Evolutionary conservation across 2,888 invertebrate species (phyloP).

Genomic region (Netelia inedita): DNA sequence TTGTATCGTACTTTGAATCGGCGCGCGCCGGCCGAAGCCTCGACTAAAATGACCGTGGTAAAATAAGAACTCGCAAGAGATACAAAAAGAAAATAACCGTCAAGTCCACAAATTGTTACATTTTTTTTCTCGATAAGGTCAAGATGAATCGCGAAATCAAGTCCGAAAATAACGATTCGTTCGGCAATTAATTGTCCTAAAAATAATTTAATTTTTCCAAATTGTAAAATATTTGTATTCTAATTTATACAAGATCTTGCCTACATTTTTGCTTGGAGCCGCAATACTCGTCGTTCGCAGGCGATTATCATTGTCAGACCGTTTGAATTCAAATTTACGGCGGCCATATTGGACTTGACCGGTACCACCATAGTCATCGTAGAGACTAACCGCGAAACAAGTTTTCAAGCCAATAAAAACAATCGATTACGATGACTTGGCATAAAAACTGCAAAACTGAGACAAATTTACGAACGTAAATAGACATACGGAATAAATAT

Average conservation of each 20-base stretch:
- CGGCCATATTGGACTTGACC: constrained; percentile 22
- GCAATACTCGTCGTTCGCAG: no score
- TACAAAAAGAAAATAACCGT: neutral
- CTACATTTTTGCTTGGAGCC: no score
- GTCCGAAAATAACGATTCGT: neutral
- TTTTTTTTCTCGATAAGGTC: neutral
- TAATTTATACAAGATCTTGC: no score
- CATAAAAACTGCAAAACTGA: constrained; percentile 32
- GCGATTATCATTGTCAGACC: no score
- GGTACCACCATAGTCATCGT: neutral
- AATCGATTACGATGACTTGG: neutral
- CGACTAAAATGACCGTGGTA: constrained; percentile 22
- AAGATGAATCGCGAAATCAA: neutral
- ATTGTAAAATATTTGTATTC: no score
- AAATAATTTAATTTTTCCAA: neutral
- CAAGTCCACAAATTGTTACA: neutral
- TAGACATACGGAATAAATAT: constrained; percentile 63
- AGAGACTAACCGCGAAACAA: neutral
- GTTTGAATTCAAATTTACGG: neutral
- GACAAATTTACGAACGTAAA: constrained; percentile 60
- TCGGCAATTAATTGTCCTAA: neutral
- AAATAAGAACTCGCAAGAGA: neutral
- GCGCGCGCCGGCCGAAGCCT: neutral
- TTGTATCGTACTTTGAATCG: neutral
- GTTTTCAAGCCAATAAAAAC: neutral